phyloP scores from a whole-genome alignment of 2,113 vertebrate species.

The Bothrops jararaca region DNA sequence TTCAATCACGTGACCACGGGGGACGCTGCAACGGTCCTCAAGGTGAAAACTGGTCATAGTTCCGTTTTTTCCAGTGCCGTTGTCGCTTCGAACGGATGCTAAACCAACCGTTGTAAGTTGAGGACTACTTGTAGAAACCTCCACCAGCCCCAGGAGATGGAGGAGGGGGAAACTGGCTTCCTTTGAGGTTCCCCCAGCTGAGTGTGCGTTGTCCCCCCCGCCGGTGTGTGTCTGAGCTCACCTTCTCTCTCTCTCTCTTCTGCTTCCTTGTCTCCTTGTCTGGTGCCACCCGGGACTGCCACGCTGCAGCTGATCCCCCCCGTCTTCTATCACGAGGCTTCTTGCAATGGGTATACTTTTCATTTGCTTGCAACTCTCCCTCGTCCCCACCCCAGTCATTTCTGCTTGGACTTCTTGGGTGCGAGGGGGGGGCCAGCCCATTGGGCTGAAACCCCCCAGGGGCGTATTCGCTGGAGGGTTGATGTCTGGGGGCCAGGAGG shows the following conservation, averaged over 20 bases:
- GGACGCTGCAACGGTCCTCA: no score
- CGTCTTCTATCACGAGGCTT: conserved; percentile 75
- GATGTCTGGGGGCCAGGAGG: no score
- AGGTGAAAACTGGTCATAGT: no score
- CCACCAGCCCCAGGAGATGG: not conserved
- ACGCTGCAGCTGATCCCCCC: conserved; percentile 74
- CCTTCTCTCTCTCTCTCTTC: conserved; percentile 14
- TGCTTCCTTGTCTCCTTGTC: conserved; percentile 52
- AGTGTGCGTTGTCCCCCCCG: not conserved
- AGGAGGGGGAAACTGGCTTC: not conserved
- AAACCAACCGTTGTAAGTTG: no score
- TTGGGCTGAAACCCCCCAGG: no score
- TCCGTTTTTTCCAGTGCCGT: no score
- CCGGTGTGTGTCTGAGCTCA: not conserved
- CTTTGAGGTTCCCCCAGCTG: not conserved
- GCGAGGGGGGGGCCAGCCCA: no score
- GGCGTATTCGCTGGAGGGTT: not conserved
- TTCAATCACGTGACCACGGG: no score
- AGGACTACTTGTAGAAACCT: not conserved
- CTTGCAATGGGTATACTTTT: conserved; percentile 81
- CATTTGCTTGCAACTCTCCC: not conserved
- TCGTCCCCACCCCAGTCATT: not conserved
- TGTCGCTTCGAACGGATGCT: no score
- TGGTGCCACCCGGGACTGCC: conserved; percentile 37
- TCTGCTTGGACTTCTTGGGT: not conserved